Base-by-base conservation (phyloP, 2,113 vertebrate species). In the Pseudolaguvia tuberculata region DNA sequence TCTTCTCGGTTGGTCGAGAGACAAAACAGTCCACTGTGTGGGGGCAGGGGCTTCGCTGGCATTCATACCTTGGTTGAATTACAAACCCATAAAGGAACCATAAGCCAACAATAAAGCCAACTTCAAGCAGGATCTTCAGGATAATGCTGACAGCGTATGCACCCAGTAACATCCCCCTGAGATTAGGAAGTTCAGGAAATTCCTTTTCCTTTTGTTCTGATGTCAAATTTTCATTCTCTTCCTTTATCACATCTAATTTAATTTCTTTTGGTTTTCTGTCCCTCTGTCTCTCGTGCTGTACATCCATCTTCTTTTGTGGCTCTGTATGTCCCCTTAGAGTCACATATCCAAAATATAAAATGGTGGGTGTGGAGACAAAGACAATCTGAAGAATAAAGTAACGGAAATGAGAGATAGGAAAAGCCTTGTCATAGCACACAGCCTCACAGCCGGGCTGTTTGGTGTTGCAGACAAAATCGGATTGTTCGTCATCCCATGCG, bases 341-440 rank as follows among this genome's bases (percentile, higher is more conserved):
- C 78, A 99, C 94, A 0, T 96, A 96, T 76, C 92, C 95, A n/a
- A 96, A 91, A 83, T 94, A 99, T 81, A 99, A 84, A 65, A 98
- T 88, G 53, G 93, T 97, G 0, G 96, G 97, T 0, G 97, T 95
- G 80, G 96, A 97, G 85, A 98, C 96, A 0, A 99, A 95, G 82
- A 99, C 93, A 83, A 98, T 91, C 78, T 98, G 97, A n/a, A 99
- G 91, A 79, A 98, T 93, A 86, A 96, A 99, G 90, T 94, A 97
- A 68, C 96, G 96, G 80, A 97, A 93, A 85, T 99, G 97, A 68
- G 97, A 99, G 84, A 99, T 94, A 78, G 97, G 97, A 86, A 99
- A 99, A 63, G 95, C 95, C 79, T 88, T 91, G 85, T 98, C 96
- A 0, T 98, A 99, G 87, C 96, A 99, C 72, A 95, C 94, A 0